A percentile compares a stretch with the other conserved stretches of the same genome.
Conservation (phyloP, 1,140 invertebrate genomes). For the Dreissena polymorpha region DNA sequence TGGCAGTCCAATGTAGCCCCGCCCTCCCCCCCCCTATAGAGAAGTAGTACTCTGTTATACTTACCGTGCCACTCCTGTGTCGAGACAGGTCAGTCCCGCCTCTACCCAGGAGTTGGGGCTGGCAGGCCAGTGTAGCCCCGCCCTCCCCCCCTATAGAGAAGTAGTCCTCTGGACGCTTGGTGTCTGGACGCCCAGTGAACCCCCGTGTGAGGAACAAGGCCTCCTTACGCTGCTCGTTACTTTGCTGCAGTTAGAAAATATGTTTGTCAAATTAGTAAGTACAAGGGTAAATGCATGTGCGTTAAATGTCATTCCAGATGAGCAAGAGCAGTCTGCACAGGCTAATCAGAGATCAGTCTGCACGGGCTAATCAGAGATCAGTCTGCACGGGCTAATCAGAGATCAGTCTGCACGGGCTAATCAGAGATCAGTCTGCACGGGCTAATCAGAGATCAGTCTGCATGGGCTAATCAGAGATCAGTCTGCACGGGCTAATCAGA, state of each 20-base stretch:
- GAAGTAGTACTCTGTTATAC: background rate
- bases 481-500: too few species aligned
- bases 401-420: too few species aligned
- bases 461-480: too few species aligned
- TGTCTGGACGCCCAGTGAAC: background rate
- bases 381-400: too few species aligned
- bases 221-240: slow-evolving; percentile 79
- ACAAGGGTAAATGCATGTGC: background rate
- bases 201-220: background rate
- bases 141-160: background rate
- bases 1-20: slow-evolving; percentile 10
- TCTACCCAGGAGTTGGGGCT: slow-evolving; percentile 11
- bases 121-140: slow-evolving; percentile 4
- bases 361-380: too few species aligned
- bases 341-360: too few species aligned
- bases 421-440: too few species aligned
- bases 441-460: too few species aligned
- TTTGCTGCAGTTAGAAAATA: slow-evolving; percentile 72
- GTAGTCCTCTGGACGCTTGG: background rate
- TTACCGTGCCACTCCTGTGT: slow-evolving; percentile 53
- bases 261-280: background rate
- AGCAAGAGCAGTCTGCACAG: too few species aligned
- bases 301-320: too few species aligned
- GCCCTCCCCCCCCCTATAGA: background rate
- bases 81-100: slow-evolving; percentile 6